Percentiles rank a stretch among this genome's conserved stretches.
phyloP scores from a whole-genome alignment of 2,888 invertebrate genomes.

The Idaea straminata region DNA sequence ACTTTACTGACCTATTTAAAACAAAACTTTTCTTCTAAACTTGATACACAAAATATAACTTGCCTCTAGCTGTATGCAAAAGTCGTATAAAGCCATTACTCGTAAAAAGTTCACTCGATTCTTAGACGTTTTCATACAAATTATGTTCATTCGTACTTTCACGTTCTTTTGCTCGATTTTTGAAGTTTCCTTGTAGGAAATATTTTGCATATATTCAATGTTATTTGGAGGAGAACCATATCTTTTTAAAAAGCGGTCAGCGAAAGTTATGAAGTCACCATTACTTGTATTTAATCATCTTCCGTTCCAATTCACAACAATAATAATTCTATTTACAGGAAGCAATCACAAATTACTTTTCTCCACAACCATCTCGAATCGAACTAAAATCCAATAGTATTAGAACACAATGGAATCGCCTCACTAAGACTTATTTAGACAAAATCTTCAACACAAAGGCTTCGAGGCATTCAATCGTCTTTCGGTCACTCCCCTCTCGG shows the following conservation, averaged over 20 bases:
- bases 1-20: too few relatives aligned
- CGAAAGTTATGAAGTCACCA: not conserved
- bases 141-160: too few relatives aligned
- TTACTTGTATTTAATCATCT: not conserved
- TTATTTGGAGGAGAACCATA: too few relatives aligned
- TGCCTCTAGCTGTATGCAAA: too few relatives aligned
- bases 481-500: slow-evolving; percentile 19
- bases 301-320: not conserved
- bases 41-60: too few relatives aligned
- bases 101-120: too few relatives aligned
- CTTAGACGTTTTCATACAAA: too few relatives aligned
- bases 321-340: slow-evolving; percentile 1
- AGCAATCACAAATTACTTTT: not conserved
- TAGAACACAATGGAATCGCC: slow-evolving; percentile 13
- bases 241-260: not conserved
- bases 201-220: too few relatives aligned
- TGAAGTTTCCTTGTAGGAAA: too few relatives aligned
- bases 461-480: slow-evolving; percentile 17
- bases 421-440: slow-evolving; percentile 29
- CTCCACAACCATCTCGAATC: not conserved
- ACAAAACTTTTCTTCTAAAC: too few relatives aligned
- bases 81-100: too few relatives aligned
- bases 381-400: not conserved
- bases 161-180: not conserved
- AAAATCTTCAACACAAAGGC: slow-evolving; percentile 29